phyloP scores from a whole-genome alignment of 53 echinoderm and acorn worm genomes.

The Mesocentrotus franciscanus region DNA sequence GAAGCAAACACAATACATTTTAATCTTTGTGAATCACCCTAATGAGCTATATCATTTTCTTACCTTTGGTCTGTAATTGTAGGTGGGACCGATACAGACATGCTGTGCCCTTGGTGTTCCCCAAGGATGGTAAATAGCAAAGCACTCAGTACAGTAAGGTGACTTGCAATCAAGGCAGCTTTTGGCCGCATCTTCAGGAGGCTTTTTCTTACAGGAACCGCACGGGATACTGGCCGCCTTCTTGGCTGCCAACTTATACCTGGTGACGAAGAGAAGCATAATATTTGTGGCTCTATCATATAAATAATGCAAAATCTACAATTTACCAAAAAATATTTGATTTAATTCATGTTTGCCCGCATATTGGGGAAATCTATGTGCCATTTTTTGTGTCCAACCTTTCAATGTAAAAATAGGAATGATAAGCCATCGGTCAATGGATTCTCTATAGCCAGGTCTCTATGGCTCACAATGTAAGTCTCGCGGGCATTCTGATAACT shows the following conservation, averaged over 20 bases:
- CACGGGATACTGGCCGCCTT: constrained; percentile 93
- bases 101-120: constrained; percentile 96
- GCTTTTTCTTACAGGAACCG: constrained; percentile 80
- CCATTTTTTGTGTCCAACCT: too few species aligned
- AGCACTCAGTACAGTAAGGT: constrained; percentile 96
- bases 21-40: too few species aligned
- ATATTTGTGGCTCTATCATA: background rate
- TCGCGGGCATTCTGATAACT: too few species aligned
- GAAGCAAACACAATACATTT: too few species aligned
- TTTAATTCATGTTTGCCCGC: too few species aligned
- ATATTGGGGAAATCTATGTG: too few species aligned
- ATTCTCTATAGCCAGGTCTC: too few species aligned
- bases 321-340: too few species aligned
- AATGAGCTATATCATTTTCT: background rate
- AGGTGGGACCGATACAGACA: constrained; percentile 85
- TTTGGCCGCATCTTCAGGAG: constrained; percentile 89
- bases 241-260: constrained; percentile 93
- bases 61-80: constrained; percentile 96
- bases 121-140: constrained; percentile 87
- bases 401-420: too few species aligned
- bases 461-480: too few species aligned
- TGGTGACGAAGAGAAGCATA: constrained; percentile 26
- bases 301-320: too few species aligned
- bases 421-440: too few species aligned
- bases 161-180: constrained; percentile 94